Conservation (phyloP, 2,888 invertebrate genomes). For the Taphrorychus bicolor region DNA sequence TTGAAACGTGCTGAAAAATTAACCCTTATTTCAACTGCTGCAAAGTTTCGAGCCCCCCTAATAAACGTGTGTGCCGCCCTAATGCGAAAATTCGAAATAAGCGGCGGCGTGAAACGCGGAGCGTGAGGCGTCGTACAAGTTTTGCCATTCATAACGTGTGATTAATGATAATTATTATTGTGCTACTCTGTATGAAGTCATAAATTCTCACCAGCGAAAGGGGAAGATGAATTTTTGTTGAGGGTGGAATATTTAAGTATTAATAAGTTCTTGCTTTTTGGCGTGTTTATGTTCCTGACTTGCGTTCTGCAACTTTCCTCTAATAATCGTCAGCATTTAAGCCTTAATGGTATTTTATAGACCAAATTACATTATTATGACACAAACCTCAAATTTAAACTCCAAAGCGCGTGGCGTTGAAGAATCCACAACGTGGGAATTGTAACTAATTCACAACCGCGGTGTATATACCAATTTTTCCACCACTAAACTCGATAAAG, state of each 20-base stretch:
- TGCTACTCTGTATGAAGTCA: slow-evolving; percentile 52
- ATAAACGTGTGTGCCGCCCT: neutral
- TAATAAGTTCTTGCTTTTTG: no score
- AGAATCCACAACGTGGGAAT: no score
- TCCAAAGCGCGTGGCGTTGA: no score
- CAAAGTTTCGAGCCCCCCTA: neutral
- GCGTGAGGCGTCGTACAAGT: slow-evolving; percentile 54
- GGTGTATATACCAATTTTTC: no score
- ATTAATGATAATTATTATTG: slow-evolving; percentile 57
- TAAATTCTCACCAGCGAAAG: neutral
- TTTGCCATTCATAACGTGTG: slow-evolving; percentile 59
- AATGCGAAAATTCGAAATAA: slow-evolving; percentile 7
- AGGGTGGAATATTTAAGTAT: neutral
- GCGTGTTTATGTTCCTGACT: no score
- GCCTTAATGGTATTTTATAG: no score
- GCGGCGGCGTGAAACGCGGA: slow-evolving; percentile 1
- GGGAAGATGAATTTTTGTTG: neutral
- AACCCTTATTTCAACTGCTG: neutral
- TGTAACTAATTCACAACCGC: no score
- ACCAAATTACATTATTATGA: no score
- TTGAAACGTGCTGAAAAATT: slow-evolving; percentile 1
- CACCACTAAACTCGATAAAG: no score
- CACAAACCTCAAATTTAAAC: no score
- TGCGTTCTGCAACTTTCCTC: no score
- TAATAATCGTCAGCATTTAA: no score